These are phyloP conservation scores for Lepidocolaptes lacrymiger DNA, from an alignment of 2,797 vertebrate species.

Conservation along the genomic window DNA sequence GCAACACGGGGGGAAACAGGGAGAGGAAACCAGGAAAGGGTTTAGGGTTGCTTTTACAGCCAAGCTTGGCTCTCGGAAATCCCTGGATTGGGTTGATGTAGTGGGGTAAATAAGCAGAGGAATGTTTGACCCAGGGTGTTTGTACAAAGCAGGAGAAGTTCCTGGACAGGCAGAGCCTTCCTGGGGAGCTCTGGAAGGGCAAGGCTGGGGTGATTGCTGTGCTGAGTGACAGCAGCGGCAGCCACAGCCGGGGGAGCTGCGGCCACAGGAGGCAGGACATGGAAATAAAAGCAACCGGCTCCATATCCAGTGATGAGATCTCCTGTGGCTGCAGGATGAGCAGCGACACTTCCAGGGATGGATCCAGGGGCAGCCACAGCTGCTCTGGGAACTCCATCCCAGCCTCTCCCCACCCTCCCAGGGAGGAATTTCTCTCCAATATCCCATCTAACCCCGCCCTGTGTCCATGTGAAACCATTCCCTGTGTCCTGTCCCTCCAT, in stretches of 20 bases:
- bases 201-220: background rate
- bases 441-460: fast-evolving
- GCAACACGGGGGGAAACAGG: too few relatives aligned
- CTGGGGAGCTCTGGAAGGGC: fast-evolving
- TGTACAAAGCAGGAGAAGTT: background rate
- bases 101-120: fast-evolving
- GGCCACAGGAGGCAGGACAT: background rate
- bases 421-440: background rate
- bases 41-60: background rate
- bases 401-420: background rate
- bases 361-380: background rate
- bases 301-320: fast-evolving
- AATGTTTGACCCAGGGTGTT: background rate
- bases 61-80: background rate
- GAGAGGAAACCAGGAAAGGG: fast-evolving
- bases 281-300: background rate
- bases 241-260: background rate
- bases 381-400: background rate
- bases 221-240: background rate
- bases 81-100: background rate
- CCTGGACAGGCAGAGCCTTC: background rate
- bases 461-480: background rate
- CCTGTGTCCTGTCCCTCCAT: background rate
- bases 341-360: background rate
- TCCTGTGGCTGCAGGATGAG: background rate